Base-by-base conservation (phyloP, 2,888 invertebrate species). In the Antheraea assamensis region DNA sequence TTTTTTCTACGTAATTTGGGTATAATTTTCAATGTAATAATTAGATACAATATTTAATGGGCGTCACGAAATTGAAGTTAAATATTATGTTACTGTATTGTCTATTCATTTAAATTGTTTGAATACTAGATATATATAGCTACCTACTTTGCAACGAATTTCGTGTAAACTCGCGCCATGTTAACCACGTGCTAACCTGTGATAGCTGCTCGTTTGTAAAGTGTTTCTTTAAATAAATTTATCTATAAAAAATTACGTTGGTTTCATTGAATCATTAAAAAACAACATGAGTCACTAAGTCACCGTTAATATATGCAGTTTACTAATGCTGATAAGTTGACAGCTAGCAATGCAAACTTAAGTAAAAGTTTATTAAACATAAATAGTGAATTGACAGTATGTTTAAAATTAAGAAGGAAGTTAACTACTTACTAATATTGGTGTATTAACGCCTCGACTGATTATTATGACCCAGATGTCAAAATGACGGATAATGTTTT, bases 131-230 rank as follows among this genome's bases (percentile, higher is more conserved):
- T 4, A 64, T 64, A 30, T 5, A n/a, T n/a, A n/a, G n/a, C n/a
- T n/a, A 30, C 3, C 47, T 49, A 55, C 42, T 42, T 42, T 27
- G 49, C 21, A 82, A 81, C 78, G 77, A 82, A 81, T 78, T 70
- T 30, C 55, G 49, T 24, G 58, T 73, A 27, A 70, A 70, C 27
- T n/a, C 81, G n/a, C 79, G 78, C 80, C 82, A 82, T 82, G 80
- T 87, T 83, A 81, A 82, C 74, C 86, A 87, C 87, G 85, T 84
- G 85, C 86, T 88, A 89, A 89, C 90, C 92, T 93, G 93, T 93
- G 92, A 93, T 92, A 91, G 89, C 85, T 88, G 89, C 85, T 88
- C 87, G 88, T 92, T 90, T 91, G 86, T 92, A 90, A 91, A 87
- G 82, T 86, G 86, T 90, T 89, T 90, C 84, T 88, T 87, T 85